Conservation (phyloP, 2,888 invertebrate genomes). For the Andricus curvator region DNA sequence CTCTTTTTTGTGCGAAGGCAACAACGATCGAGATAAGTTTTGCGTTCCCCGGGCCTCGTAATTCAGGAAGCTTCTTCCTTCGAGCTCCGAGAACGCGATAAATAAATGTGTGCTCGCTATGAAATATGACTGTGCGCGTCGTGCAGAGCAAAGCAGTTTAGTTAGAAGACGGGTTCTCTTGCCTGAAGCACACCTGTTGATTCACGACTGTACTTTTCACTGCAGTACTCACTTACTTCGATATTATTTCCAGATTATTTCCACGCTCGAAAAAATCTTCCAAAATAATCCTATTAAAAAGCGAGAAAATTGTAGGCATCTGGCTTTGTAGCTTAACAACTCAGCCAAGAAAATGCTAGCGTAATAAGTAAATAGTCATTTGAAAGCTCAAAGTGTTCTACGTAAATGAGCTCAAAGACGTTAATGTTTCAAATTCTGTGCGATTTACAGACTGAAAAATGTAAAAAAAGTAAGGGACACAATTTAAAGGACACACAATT, state of each 20-base stretch:
- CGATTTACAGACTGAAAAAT: too few species aligned
- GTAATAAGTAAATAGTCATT: too few species aligned
- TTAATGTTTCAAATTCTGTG: too few species aligned
- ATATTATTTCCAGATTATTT: constrained; percentile 9
- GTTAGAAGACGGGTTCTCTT: constrained; percentile 19
- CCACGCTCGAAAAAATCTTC: background rate
- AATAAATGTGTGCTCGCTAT: constrained; percentile 57
- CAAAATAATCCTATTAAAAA: too few species aligned
- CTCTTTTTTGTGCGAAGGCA: background rate
- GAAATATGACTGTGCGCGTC: constrained; percentile 60
- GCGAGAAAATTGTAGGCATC: too few species aligned
- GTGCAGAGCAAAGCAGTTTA: constrained; percentile 56
- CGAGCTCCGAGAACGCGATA: constrained; percentile 61
- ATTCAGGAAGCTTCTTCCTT: constrained; percentile 60
- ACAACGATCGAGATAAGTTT: constrained; percentile 27
- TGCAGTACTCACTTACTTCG: background rate
- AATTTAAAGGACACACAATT: too few species aligned
- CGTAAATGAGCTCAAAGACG: too few species aligned
- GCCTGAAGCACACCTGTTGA: constrained; percentile 35
- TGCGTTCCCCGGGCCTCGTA: constrained; percentile 55
- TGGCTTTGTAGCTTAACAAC: too few species aligned
- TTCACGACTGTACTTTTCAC: constrained; percentile 23
- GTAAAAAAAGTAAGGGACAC: too few species aligned
- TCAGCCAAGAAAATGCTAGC: too few species aligned
- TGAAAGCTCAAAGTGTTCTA: too few species aligned